Conservation (phyloP, 2,888 invertebrate genomes). For the Aphrophora alni region DNA sequence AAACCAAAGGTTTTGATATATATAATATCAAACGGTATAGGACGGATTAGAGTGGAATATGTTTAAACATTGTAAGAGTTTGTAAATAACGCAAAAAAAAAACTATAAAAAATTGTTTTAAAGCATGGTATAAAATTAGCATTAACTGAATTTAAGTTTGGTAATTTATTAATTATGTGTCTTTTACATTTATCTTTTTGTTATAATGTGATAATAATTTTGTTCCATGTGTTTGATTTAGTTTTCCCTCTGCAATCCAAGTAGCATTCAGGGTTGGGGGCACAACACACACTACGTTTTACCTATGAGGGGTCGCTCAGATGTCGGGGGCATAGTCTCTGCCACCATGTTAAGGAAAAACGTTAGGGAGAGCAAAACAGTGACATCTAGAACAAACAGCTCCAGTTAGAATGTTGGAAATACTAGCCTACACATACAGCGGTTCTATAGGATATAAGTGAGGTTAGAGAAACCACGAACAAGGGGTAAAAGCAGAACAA, state of each 20-base stretch:
- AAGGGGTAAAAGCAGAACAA: not conserved
- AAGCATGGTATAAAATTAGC: too few species aligned
- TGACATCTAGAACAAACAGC: constrained; percentile 59
- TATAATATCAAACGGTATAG: too few species aligned
- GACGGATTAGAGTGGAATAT: too few species aligned
- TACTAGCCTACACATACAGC: not conserved
- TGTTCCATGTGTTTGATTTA: not conserved
- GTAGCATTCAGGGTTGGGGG: constrained; percentile 48
- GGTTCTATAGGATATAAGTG: not conserved
- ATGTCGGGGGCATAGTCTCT: constrained; percentile 68
- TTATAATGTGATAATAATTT: not conserved
- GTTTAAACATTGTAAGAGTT: too few species aligned
- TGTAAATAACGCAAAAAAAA: too few species aligned
- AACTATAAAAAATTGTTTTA: too few species aligned
- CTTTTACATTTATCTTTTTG: too few species aligned
- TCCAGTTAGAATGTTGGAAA: constrained; percentile 27
- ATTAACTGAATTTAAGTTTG: too few species aligned
- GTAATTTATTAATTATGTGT: too few species aligned
- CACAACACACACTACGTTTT: constrained; percentile 48
- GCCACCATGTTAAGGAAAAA: constrained; percentile 68
- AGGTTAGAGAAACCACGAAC: not conserved
- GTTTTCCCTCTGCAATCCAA: constrained; percentile 53
- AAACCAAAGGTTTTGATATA: too few species aligned
- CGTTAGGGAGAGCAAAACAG: constrained; percentile 66
- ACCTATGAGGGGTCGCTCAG: constrained; percentile 69